Evolutionary conservation across 1,140 invertebrate genomes (phyloP), one percentile per base, ranked within the genome.

Genomic region (Plutomurus gul): DNA sequence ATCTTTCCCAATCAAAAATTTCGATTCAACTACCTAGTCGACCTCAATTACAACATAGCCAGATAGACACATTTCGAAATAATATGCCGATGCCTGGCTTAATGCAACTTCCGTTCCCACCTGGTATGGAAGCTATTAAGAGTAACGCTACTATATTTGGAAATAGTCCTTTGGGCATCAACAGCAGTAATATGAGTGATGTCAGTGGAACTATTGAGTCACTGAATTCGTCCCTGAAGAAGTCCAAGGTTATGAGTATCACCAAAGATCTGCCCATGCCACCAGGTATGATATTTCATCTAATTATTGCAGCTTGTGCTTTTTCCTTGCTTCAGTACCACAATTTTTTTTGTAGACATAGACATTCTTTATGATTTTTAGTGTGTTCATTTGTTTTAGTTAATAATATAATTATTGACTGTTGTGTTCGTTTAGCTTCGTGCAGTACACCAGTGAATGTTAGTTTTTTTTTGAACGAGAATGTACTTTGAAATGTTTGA

Each of bases 261-360:
- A 93, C 95, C 81, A 94, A 94, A 86, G 95, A 95, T 87, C 87
- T 96, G 78, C 95, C 95, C 4, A 93, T 96, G 92, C 95, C 94
- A 71, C 94, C 94, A 84, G 92, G 93, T 92, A 86, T 87, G 84
- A 87, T 84, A 3, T 49, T 80, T 71, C 80, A 77, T 65, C 80
- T 77, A 30, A 0, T 65, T 36, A 43, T 13, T 43, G 39, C 39
- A 43, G 39, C n/a, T 43, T 43, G 39, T 3, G 7, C 39, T 43
- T 3, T 43, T 43, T 4, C n/a, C 1, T 43, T n/a, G n/a, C n/a
- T n/a, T n/a, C n/a, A n/a, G n/a, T n/a, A n/a, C n/a, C n/a, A n/a
- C n/a, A n/a, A n/a, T n/a, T n/a, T n/a, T n/a, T n/a, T n/a, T n/a
- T n/a, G n/a, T n/a, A n/a, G n/a, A n/a, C n/a, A n/a, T n/a, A n/a